These are phyloP conservation scores for Hyaena hyaena DNA, from an alignment of 2,113 vertebrate species.

Conservation along the genomic window DNA sequence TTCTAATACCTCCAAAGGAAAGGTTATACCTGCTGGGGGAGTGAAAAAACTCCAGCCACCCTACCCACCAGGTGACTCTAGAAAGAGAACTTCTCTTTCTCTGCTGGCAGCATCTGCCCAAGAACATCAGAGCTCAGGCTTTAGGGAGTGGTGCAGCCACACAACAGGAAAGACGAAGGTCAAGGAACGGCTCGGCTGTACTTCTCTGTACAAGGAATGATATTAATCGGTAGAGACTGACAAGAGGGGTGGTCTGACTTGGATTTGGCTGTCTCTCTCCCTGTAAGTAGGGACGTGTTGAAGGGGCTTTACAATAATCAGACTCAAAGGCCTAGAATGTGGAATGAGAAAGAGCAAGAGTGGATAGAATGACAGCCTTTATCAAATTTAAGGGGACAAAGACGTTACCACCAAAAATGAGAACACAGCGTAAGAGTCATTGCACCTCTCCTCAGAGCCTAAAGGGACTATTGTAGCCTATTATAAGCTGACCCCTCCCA, in stretches of 20 bases:
- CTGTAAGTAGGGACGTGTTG: neutral
- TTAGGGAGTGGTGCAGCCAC: neutral
- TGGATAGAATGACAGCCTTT: neutral
- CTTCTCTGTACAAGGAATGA: neutral
- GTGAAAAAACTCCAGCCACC: neutral
- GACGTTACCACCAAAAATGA: neutral
- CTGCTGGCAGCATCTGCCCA: neutral
- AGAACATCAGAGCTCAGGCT: neutral
- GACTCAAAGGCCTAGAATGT: constrained; percentile 24
- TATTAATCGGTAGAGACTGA: neutral
- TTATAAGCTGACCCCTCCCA: neutral
- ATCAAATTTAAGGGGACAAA: neutral
- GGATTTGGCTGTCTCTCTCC: neutral
- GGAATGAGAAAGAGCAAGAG: neutral
- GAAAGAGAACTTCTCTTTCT: neutral
- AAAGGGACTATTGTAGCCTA: neutral
- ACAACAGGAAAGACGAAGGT: neutral
- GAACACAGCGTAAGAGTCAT: neutral
- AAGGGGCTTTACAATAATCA: neutral
- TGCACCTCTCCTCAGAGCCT: neutral
- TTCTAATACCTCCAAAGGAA: constrained; percentile 53
- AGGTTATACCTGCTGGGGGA: constrained; percentile 34
- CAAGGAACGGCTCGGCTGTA: neutral
- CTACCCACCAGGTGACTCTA: constrained; percentile 34
- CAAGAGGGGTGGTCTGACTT: neutral